Conservation (phyloP, 2,888 invertebrate genomes). For the Eueremaeus valkanovi region DNA sequence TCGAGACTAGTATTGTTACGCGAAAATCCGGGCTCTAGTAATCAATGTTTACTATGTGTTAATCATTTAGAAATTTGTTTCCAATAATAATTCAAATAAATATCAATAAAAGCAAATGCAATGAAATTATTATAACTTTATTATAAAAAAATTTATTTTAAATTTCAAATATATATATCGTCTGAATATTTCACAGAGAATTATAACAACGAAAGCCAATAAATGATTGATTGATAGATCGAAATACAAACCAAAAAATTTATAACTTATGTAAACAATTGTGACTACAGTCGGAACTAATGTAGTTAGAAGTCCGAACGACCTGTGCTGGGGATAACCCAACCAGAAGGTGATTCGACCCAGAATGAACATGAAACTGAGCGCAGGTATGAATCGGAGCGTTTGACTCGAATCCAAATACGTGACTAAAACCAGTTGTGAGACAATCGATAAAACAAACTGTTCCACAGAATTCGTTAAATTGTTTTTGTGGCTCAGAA, state of each 20-base stretch:
- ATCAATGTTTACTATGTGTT: too few species aligned
- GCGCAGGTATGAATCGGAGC: conserved; percentile 35
- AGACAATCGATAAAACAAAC: conserved; percentile 19
- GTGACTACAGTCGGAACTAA: background rate
- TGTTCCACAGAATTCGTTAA: conserved; percentile 39
- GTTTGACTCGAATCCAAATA: background rate
- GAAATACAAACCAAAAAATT: background rate
- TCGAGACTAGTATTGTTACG: too few species aligned
- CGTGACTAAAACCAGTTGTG: conserved; percentile 24
- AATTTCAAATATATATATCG: too few species aligned
- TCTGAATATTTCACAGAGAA: too few species aligned
- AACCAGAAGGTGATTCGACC: conserved; percentile 37
- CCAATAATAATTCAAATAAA: too few species aligned
- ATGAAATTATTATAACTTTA: too few species aligned
- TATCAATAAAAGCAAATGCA: too few species aligned
- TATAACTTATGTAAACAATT: background rate
- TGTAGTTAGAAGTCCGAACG: conserved; percentile 16
- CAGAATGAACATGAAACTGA: conserved; percentile 28
- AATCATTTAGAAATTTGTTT: too few species aligned
- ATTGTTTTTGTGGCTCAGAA: conserved; percentile 7
- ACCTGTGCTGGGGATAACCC: conserved; percentile 39
- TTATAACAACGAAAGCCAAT: too few species aligned
- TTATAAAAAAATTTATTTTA: too few species aligned
- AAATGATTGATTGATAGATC: too few species aligned
- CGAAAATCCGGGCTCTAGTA: too few species aligned